Evolutionary conservation across 2,888 invertebrate genomes (phyloP).

Genomic region (Osmoderma eremita): DNA sequence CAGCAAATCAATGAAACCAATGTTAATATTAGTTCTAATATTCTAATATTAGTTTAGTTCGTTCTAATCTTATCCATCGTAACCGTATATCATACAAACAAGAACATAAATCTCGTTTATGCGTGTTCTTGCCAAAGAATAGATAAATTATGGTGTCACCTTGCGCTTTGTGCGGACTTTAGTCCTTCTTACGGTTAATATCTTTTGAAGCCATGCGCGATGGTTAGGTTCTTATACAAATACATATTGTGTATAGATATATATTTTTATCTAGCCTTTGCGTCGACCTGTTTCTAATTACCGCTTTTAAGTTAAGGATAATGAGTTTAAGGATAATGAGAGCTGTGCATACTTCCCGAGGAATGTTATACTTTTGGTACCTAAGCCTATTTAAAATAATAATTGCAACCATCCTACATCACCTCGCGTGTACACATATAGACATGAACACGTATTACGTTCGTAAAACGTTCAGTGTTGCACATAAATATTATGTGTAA

Average conservation of each 20-base stretch:
- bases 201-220: neutral
- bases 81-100: conserved; percentile 9
- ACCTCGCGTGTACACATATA: neutral
- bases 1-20: conserved; percentile 1
- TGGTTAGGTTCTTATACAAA: neutral
- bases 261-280: neutral
- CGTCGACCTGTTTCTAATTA: conserved; percentile 19
- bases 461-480: neutral
- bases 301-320: neutral
- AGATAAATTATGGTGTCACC: conserved; percentile 16
- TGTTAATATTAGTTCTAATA: neutral
- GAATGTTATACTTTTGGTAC: conserved; percentile 1
- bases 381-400: conserved; percentile 10
- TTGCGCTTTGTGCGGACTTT: conserved; percentile 1
- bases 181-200: neutral
- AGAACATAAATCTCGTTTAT: conserved; percentile 20
- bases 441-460: neutral
- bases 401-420: conserved; percentile 6
- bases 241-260: neutral
- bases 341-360: neutral
- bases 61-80: neutral
- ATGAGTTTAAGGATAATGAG: conserved; percentile 6
- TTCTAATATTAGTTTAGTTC: conserved; percentile 12
- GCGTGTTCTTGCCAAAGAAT: neutral
- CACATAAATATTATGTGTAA: neutral